phyloP scores from a whole-genome alignment of 2,888 invertebrate genomes.

The Drosophila melanocephala region DNA sequence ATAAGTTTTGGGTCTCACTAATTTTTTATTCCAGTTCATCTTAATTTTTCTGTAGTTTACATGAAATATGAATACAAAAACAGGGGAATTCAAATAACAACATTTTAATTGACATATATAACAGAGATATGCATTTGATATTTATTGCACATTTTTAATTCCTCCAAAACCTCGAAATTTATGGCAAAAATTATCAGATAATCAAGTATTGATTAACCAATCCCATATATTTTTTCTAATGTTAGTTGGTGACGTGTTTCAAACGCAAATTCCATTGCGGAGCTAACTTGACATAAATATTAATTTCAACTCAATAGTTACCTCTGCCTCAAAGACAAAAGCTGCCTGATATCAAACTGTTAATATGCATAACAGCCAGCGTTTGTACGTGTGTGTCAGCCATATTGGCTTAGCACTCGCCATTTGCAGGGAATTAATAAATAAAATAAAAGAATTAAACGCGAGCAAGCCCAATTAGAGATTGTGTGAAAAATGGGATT shows the following conservation, averaged over 20 bases:
- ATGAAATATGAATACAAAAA: background rate
- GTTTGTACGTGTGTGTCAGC: constrained; percentile 41
- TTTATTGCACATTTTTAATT: background rate
- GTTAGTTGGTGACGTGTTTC: background rate
- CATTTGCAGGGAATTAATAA: constrained; percentile 61
- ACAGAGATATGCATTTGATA: background rate
- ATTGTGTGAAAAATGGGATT: constrained; percentile 38
- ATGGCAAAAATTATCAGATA: background rate
- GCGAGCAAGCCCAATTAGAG: constrained; percentile 2
- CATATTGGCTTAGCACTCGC: constrained; percentile 60
- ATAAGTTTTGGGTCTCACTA: background rate
- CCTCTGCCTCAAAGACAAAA: background rate
- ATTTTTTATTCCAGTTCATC: background rate
- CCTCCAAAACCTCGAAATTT: background rate
- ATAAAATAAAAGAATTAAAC: constrained; percentile 43
- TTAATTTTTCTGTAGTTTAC: background rate
- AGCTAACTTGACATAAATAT: constrained; percentile 25
- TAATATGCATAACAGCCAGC: constrained; percentile 22
- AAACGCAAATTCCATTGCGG: background rate
- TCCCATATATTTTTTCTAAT: background rate
- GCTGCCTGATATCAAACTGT: constrained; percentile 9
- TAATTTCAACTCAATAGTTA: background rate
- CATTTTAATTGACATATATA: background rate
- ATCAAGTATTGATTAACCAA: background rate
- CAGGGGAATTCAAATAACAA: background rate